Base-by-base conservation (phyloP, 1,140 invertebrate species). In the Lasioglossum albipes region DNA sequence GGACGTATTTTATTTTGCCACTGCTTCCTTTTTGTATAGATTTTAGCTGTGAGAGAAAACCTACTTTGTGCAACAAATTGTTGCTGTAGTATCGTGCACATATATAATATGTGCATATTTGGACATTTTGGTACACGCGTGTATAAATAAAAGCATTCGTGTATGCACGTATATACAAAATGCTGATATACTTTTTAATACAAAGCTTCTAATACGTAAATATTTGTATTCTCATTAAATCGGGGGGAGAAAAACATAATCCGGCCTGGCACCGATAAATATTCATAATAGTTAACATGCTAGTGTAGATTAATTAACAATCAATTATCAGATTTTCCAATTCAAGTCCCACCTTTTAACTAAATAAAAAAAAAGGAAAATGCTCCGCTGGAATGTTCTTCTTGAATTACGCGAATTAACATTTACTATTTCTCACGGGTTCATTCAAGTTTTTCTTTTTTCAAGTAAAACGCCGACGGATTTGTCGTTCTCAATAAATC, bases 31-130 rank as follows among this genome's bases (percentile, higher is more conserved):
- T 45, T 41, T 67, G 64, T 45, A 81, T 36, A 31, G 7, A 13
- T 27, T 64, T 54, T 54, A 81, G 16, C n/a, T 45, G 41, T 77
- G 78, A 74, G 49, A 16, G 36, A 66, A 52, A 66, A 71, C n/a
- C 22, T 62, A 70, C 27, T n/a, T 78, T 79, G 75, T 82, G 68
- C 79, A 81, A 69, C 36, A 66, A 45, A 78, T 57, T 65, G 36
- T 62, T 77, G n/a, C 49, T 65, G 2, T 59, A 64, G 45, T 27
- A 66, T 49, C 66, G 59, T 41, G 59, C 41, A 75, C 16, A 57
- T 49, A 64, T 68, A 73, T 61, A 80, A 49, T 59, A 74, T 66
- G 54, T 67, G 52, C 31, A 20, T 36, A 27, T 49, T 57, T 13
- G 13, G 41, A 66, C 54, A 61, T 49, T 22, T 75, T 18, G 74